Base-by-base conservation (phyloP, 2,797 vertebrate species). In the Alca torda region DNA sequence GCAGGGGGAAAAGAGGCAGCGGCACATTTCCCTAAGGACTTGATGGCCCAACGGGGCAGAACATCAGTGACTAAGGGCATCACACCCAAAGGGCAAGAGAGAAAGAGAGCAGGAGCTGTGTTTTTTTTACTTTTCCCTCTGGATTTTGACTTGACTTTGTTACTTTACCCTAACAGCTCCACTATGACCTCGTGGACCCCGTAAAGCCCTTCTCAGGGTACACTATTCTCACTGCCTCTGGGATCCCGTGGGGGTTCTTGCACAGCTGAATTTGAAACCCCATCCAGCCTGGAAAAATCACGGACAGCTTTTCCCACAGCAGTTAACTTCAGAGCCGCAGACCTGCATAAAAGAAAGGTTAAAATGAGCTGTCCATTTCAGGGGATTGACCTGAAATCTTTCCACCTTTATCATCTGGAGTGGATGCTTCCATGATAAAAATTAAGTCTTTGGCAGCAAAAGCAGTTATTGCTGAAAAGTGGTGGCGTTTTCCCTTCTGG, bases 391-490 rank as follows among this genome's bases (percentile, higher is more conserved):
- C 50, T 41, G 65, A 91, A 93, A 76, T 73, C 39, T 81, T 94
- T 73, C 50, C 83, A 78, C 16, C 39, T 94, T 76, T 81, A 35
- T 50, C 79, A 60, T 26, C 48, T 1, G 0, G n/a, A 69, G 31
- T 45, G 16, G 78, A 75, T 64, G 57, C 59, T 69, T 94, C 61
- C 35, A 16, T 24, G 48, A 8, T 53, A 61, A 81, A 94, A 83
- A 46, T 61, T 5, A 70, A 86, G 90, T 94, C 90, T 94, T 96
- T 86, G 89, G 92, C 65, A 93, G 60, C 25, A 67, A 64, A 75
- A 25, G 56, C 63, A 72, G 76, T 37, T 90, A 65, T 41, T 93
- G 74, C 20, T 93, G 75, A 68, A 72, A 93, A 92, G 37, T 54
- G 45, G 50, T 25, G 68, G 54, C 0, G 0, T 89, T 91, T 89